Evolutionary conservation across 2,888 invertebrate genomes (phyloP).

Genomic region (Microctonus brassicae): DNA sequence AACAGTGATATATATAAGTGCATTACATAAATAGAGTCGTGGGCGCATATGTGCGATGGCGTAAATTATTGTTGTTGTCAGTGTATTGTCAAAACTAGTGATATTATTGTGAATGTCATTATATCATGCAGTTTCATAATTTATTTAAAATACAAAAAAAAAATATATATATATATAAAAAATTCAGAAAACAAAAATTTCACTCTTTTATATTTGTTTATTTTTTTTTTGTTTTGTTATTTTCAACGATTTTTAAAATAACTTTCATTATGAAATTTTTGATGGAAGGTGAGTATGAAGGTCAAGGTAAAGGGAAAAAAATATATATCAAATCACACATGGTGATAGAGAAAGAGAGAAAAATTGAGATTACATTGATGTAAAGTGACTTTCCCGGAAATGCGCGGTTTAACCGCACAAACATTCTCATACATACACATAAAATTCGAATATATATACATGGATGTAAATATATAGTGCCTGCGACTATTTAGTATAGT

Average conservation of each 20-base stretch:
- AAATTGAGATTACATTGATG: not conserved
- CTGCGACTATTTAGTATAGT: not conserved
- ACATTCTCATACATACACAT: constrained; percentile 7
- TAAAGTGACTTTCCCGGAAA: constrained; percentile 14
- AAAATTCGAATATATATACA: too few species aligned
- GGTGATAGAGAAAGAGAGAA: not conserved
- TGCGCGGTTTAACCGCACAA: constrained; percentile 12
- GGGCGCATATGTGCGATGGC: not conserved
- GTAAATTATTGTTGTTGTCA: constrained; percentile 16
- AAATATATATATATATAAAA: too few species aligned
- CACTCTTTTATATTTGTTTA: not conserved
- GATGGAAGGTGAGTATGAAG: not conserved
- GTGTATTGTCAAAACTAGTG: too few species aligned
- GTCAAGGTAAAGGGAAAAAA: not conserved
- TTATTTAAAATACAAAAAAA: too few species aligned
- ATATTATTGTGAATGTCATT: too few species aligned
- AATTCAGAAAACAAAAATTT: not conserved
- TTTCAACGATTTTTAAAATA: not conserved
- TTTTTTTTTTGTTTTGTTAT: not conserved
- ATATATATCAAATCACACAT: not conserved
- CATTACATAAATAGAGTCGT: constrained; percentile 7
- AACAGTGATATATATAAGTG: constrained; percentile 13
- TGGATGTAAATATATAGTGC: not conserved
- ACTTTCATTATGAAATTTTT: not conserved
- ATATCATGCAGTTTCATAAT: too few species aligned